Evolutionary conservation across 2,888 invertebrate genomes (phyloP).

Genomic region (Petrolisthes cinctipes): DNA sequence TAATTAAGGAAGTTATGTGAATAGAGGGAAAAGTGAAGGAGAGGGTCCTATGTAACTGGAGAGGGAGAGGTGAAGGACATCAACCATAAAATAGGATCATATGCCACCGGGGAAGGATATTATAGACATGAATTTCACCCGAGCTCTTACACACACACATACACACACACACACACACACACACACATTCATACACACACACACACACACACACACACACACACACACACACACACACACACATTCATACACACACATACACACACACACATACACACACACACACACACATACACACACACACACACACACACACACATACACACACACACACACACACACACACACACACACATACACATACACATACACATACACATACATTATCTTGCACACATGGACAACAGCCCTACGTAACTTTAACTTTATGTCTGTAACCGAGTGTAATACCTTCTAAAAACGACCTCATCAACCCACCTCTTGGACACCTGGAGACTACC

Average conservation of each 20-base stretch:
- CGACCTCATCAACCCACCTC: not conserved
- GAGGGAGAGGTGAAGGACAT: no score
- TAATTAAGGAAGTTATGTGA: no score
- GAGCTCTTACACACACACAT: not conserved
- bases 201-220: not conserved
- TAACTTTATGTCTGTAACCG: not conserved
- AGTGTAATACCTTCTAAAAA: not conserved
- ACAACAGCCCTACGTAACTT: not conserved
- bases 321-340: not conserved
- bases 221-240: not conserved
- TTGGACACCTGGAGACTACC: constrained; percentile 19
- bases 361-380: not conserved
- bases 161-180: constrained; percentile 7
- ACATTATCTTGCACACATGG: not conserved
- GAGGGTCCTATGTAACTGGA: no score
- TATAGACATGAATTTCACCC: not conserved
- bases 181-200: not conserved
- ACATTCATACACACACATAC: not conserved
- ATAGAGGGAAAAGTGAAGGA: no score
- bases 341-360: not conserved
- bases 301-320: not conserved
- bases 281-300: constrained; percentile 1
- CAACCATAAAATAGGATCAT: no score
- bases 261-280: not conserved
- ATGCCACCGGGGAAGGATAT: no score